Percentiles rank a stretch among this genome's conserved stretches.
Evolutionary conservation across 1,140 invertebrate genomes (phyloP).

Genomic region (Drosophila grimshawi): DNA sequence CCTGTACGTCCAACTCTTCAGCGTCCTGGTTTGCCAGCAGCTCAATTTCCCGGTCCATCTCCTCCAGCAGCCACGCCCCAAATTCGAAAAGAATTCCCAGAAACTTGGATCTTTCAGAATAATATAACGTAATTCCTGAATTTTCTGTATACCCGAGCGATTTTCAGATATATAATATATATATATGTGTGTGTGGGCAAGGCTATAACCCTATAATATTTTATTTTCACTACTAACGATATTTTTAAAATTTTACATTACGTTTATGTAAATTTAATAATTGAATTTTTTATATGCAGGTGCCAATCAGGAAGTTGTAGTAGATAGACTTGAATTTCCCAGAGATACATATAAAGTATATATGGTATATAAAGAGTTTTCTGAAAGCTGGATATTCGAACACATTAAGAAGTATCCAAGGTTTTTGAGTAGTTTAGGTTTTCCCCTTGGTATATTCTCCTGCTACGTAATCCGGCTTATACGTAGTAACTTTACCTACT

Average conservation of each 20-base stretch:
- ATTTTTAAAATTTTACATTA: conserved; percentile 14
- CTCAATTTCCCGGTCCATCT: neutral
- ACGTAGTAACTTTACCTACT: no score
- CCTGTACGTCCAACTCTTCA: no score
- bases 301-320: neutral
- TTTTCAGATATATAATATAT: neutral
- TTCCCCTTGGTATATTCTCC: no score
- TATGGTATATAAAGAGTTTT: neutral
- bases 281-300: neutral
- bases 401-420: conserved; percentile 54
- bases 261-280: no score
- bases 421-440: no score
- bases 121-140: conserved; percentile 34
- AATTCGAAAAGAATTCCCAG: conserved; percentile 57
- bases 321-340: conserved; percentile 9
- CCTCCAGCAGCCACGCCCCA: neutral
- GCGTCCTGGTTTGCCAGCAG: neutral
- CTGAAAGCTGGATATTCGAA: conserved; percentile 40
- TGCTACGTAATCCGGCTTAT: no score
- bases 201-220: neutral
- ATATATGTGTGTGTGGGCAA: neutral
- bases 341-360: neutral
- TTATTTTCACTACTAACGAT: conserved; percentile 1
- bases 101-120: conserved; percentile 50
- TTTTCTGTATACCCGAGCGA: neutral